Base-by-base conservation (phyloP, 1,140 invertebrate genomes). In the Drosophila seguyi region DNA sequence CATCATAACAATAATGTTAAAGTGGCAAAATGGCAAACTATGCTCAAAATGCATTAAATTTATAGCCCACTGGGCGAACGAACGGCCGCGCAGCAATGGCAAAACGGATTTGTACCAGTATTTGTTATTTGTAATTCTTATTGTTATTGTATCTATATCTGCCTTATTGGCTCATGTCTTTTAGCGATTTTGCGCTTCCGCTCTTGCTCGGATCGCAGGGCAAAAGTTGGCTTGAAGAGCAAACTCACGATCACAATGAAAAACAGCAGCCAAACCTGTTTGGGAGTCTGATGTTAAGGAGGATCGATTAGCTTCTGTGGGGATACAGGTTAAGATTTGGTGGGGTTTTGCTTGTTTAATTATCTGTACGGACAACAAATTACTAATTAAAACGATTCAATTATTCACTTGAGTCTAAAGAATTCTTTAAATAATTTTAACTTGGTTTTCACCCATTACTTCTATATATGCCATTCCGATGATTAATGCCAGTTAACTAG, bases 1-100 rank as follows among this genome's bases (percentile, higher is more conserved):
- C 90, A 91, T 90, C 87, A 90, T 91, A 91, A 91, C 90, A 91
- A 91, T 91, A 91, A 91, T 90, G 90, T 90, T 91, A 90, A 91
- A 91, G 90, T 91, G 90, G 85, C 90, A 91, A 91, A 91, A 91
- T 91, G 88, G 90, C 90, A 90, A 91, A 91, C 79, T 90, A 81
- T 83, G 72, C 75, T 69, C 72, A 67, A 83, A 91, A 90, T 81
- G 65, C 82, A 90, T 83, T 77, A 81, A 91, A 91, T 90, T 87
- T 90, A 87, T 90, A 75, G 72, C 66, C 85, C 52, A 68, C 45
- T 77, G 20, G 22, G 8, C 52, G 14, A 53, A 16, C 50, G 20
- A 55, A 10, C 20, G 65, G 52, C n/a, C 42, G 31, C 6, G 6
- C 47, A 42, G 65, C 63, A 60, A 52, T 48, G 62, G 62, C 55